phyloP scores from a whole-genome alignment of 2,797 vertebrate genomes.

The Onychomys leucogaster region DNA sequence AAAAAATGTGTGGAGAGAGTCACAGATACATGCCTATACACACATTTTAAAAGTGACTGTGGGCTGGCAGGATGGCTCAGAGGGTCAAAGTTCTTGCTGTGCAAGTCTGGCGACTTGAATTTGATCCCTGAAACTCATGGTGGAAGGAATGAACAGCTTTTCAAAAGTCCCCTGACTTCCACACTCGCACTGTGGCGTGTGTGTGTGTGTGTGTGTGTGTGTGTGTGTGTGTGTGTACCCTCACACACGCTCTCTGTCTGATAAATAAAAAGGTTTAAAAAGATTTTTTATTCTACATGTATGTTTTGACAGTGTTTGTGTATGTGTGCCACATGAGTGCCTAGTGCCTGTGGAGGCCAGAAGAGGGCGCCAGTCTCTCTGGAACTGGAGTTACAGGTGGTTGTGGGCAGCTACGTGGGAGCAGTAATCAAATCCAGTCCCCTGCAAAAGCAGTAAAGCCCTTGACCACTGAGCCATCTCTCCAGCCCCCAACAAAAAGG shows the following conservation, averaged over 20 bases:
- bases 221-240: accelerated
- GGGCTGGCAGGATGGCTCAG: background rate
- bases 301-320: background rate
- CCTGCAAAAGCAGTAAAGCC: background rate
- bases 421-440: background rate
- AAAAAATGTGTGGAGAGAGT: background rate
- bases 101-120: background rate
- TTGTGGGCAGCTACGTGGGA: background rate
- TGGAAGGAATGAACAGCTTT: background rate
- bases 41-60: background rate
- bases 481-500: background rate
- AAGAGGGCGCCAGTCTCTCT: background rate
- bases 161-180: background rate
- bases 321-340: background rate
- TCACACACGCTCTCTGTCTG: background rate
- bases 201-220: accelerated
- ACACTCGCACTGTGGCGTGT: background rate
- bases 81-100: no score
- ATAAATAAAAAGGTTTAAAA: background rate
- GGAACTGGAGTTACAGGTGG: background rate
- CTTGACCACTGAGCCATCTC: background rate
- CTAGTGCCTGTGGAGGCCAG: background rate
- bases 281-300: background rate
- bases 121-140: background rate
- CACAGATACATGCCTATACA: background rate